Evolutionary conservation across 92 coral and sea anemone species (phyloP), one percentile per base, ranked within the genome.

Genomic region (Heteractis magnifica): DNA sequence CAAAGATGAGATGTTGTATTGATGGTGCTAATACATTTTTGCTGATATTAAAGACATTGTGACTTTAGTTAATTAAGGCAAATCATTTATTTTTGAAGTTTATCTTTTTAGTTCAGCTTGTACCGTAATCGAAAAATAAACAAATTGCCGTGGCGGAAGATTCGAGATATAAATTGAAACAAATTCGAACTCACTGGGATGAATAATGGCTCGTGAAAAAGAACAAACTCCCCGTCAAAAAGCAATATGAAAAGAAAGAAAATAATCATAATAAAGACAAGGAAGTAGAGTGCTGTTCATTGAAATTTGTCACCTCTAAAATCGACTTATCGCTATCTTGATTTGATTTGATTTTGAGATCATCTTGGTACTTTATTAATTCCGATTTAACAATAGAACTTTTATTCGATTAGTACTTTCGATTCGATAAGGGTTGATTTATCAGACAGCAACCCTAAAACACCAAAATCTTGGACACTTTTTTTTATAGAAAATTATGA

Each of bases 361-460:
- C 44, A 8, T 68, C 49, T 12, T 20, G 49, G 13, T 68, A 68
- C 26, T 68, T 68, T 68, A 23, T 68, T 68, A 48, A 68, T 68
- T 68, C 26, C 15, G 4, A 20, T 21, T 68, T 26, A 68, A 68
- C 73, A 68, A 68, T 68, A 68, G 73, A 23, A 68, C 73, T 4
- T 68, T 68, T 23, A 68, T 68, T 10, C 23, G 73, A 68, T 68
- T 68, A 68, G 73, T 68, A 68, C 73, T 68, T 68, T 23, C 73
- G 12, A n/a, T 23, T 68, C 73, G 49, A 68, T 68, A 23, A 68
- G 49, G 26, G 10, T 68, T 68, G 49, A 68, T 68, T 68, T 15
- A 68, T 68, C 48, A 21, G 49, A 26, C 73, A 68, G 14, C 9
- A 20, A 10, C 20, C 13, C 26, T 23, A 3, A 68, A 68, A 34